These are phyloP conservation scores for Hydrozoanthus gracilis DNA, from an alignment of 92 coral and sea anemone genomes.

Conservation along the genomic window DNA sequence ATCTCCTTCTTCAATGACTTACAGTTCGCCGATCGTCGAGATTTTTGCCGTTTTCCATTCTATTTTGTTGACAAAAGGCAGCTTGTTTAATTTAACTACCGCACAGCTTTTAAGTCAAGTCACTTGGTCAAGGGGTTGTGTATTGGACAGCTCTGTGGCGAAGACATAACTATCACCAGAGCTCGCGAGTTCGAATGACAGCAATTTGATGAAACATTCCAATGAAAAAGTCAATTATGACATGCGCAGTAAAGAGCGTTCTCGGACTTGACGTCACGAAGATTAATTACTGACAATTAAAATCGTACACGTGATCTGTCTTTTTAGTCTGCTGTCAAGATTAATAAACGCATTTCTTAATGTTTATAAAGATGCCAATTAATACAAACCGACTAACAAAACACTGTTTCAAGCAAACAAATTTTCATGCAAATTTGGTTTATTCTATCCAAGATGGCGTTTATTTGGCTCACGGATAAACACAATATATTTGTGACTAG, in stretches of 20 bases:
- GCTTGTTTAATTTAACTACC: slow-evolving; percentile 64
- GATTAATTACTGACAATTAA: slow-evolving; percentile 80
- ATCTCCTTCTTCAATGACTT: slow-evolving; percentile 60
- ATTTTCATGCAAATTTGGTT: slow-evolving; percentile 49
- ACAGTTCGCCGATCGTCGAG: slow-evolving; percentile 72
- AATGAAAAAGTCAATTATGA: slow-evolving; percentile 80
- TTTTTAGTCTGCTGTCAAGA: slow-evolving; percentile 58
- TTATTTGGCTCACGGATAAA: slow-evolving; percentile 29
- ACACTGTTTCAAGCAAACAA: slow-evolving; percentile 63
- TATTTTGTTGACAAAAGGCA: slow-evolving; percentile 51
- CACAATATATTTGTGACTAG: slow-evolving; percentile 14
- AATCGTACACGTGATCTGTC: slow-evolving; percentile 74
- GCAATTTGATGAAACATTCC: slow-evolving; percentile 88
- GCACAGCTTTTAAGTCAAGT: slow-evolving; percentile 64
- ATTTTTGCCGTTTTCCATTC: slow-evolving; percentile 76
- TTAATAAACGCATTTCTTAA: slow-evolving; percentile 81
- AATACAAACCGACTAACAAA: slow-evolving; percentile 72
- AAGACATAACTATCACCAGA: slow-evolving; percentile 82
- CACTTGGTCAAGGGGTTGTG: slow-evolving; percentile 67
- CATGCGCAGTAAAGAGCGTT: slow-evolving; percentile 72
- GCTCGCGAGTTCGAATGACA: slow-evolving; percentile 91
- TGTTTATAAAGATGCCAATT: slow-evolving; percentile 73
- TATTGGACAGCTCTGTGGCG: slow-evolving; percentile 60
- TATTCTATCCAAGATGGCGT: slow-evolving; percentile 37
- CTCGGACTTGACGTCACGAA: slow-evolving; percentile 52